Percentiles rank a stretch among this genome's conserved stretches.
These are phyloP conservation scores for Metalampra italica DNA, from an alignment of 2,888 invertebrate species.

Conservation along the genomic window DNA sequence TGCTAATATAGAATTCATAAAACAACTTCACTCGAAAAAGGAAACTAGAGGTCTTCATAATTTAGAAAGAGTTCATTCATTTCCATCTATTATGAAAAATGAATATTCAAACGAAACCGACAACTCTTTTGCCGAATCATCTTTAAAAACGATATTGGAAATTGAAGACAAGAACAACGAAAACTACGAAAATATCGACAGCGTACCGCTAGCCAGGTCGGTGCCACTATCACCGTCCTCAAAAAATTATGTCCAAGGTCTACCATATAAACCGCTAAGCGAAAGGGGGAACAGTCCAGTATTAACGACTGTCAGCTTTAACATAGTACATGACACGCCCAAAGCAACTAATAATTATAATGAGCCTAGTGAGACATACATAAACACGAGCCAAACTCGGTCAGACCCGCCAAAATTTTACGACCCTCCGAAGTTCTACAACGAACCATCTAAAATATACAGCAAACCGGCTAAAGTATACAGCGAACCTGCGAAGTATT, in stretches of 20 bases:
- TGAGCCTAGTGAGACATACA: slow-evolving; percentile 31
- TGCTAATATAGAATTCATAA: slow-evolving; percentile 71
- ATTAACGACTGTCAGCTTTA: slow-evolving; percentile 64
- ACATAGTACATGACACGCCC: slow-evolving; percentile 54
- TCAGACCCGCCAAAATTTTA: slow-evolving; percentile 38
- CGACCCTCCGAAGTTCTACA: slow-evolving; percentile 51
- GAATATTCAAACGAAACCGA: slow-evolving; percentile 44
- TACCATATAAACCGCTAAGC: slow-evolving; percentile 30
- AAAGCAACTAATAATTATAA: slow-evolving; percentile 35
- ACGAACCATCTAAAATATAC: slow-evolving; percentile 53
- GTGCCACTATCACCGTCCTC: slow-evolving; percentile 40
- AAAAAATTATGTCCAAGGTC: slow-evolving; percentile 46
- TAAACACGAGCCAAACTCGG: slow-evolving; percentile 27
- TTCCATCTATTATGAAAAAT: slow-evolving; percentile 70
- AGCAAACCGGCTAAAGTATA: slow-evolving; percentile 60
- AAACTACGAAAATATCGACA: slow-evolving; percentile 35
- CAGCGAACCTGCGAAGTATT: slow-evolving; percentile 70
- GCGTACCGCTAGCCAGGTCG: slow-evolving; percentile 44
- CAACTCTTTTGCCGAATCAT: slow-evolving; percentile 51
- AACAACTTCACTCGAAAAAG: slow-evolving; percentile 66
- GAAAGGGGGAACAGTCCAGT: slow-evolving; percentile 42
- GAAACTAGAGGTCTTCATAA: slow-evolving; percentile 45
- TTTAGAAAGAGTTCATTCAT: slow-evolving; percentile 54
- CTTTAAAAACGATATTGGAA: slow-evolving; percentile 38
- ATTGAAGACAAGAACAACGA: slow-evolving; percentile 28